Base-by-base conservation (phyloP, 2,888 invertebrate genomes). In the Tenthredo amoena region DNA sequence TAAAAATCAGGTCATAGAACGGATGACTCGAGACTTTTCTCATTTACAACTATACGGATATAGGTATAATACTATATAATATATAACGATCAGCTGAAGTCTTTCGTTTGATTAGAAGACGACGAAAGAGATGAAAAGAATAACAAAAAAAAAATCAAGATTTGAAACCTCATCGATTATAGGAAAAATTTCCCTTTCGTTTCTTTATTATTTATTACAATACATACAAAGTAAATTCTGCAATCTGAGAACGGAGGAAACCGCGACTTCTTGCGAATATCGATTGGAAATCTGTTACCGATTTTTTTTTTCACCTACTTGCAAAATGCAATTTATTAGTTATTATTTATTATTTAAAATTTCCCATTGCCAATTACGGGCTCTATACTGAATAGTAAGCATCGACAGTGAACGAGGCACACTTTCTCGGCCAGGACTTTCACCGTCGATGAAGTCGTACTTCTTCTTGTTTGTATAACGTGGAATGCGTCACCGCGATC, bases 371-470 rank as follows among this genome's bases (percentile, higher is more conserved):
- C 62, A 40, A 62, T 79, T 58, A 79, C 21, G 21, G 40, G 21
- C 3, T 55, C 3, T n/a, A 9, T 26, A 26, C 26, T 26, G 21
- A 21, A 62, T 62, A 37, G 37, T 40, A 15, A 55, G 88, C 88
- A 90, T 91, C 90, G 88, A 85, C 89, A 89, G 89, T 92, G 93
- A 93, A 93, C 93, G 92, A 93, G 93, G 91, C 92, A 90, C 91
- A 92, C 93, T 93, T 93, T 93, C 93, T 92, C 93, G 92, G 2
- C 87, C 89, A 89, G 88, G 89, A 93, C 93, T 93, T 93, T 93
- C 93, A 93, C 93, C 93, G 89, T 93, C 93, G 92, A 93, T 93
- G 90, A 91, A 90, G 90, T 87, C 87, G 86, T 62, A 37, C 40
- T 62, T 62, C 40, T 79, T 79, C 79, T 77, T 77, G 77, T 77